Base-by-base conservation (phyloP, 2,888 invertebrate species). In the Epirrhoe alternata region DNA sequence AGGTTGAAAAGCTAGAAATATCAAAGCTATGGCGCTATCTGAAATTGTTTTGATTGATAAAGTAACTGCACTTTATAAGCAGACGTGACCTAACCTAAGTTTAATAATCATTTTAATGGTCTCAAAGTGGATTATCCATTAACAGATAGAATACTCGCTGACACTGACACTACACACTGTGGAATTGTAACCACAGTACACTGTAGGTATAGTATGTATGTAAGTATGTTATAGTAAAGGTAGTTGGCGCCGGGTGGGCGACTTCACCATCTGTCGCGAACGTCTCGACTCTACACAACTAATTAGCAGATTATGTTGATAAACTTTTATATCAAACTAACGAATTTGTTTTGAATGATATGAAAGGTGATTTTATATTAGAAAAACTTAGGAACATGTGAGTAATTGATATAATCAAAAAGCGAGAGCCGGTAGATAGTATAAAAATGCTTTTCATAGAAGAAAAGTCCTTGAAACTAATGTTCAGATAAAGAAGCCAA, bases 211-310 rank as follows among this genome's bases (percentile, higher is more conserved):
- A n/a, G n/a, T n/a, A n/a, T n/a, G n/a, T n/a, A n/a, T n/a, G n/a
- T n/a, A n/a, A n/a, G n/a, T n/a, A 70, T 76, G 52, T 69, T 68
- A 61, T 57, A 59, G 72, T 70, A 58, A 59, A 62, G 58, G 67
- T 42, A 69, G 67, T 45, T 79, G 86, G 87, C 87, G 87, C 86
- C 86, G 83, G 79, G 89, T 88, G 85, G 89, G 88, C 86, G 87
- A 83, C 67, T 77, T 67, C 69, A 77, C 88, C 89, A 90, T 89
- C 88, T 90, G 89, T 87, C 86, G 85, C 77, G 72, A 61, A 78
- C 80, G 77, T 73, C 70, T 75, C 69, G 74, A 73, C 70, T 74
- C 63, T 70, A 73, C 68, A 69, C 77, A 76, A 77, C 76, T 24
- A 24, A 24, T 1, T 24, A 24, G 24, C 24, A 24, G 24, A 24